Evolutionary conservation across 2,888 invertebrate genomes (phyloP), one percentile per base, ranked within the genome.

Genomic region (Hypomecis atomaria): DNA sequence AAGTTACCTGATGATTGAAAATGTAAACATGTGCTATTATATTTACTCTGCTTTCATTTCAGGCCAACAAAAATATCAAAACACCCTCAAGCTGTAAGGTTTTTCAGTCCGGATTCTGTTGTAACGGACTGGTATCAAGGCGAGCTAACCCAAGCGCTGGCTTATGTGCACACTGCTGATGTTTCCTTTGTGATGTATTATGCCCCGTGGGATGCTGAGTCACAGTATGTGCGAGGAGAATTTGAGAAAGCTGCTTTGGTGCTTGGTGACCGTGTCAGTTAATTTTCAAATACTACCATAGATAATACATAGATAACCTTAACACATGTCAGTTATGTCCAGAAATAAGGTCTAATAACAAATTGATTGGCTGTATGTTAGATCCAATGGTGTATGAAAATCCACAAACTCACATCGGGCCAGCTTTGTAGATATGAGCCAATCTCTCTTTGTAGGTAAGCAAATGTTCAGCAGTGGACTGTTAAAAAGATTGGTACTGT

Each of bases 161-260:
- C 94, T 10, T 85, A 94, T 64, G 93, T 96, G 0, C 90, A 94
- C 5, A 83, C 92, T 42, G 94, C 95, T 3, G 98, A 98, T 85
- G 88, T 98, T 5, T 95, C 97, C 43, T 95, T 98, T 87, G 94
- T 98, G 34, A 97, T 98, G 96, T 98, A 97, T 85, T 98, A 99
- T 91, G 98, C 98, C 7, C 98, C 98, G 0, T 99, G 98, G 98
- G 97, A 98, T 92, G 96, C 97, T 0, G 96, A 97, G 81, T 96
- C 97, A 74, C 96, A 97, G 82, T 93, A 94, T 78, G 95, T 96
- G 0, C 93, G 96, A 59, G 88, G 93, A 63, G 96, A 97, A 77
- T 97, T 97, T 90, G 96, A 96, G 76, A 94, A 93, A 73, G 95
- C 96, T 60, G 97, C 97, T 3, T 89, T 89, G 76, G 93, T 95